Conservation (phyloP, 2,113 vertebrate species). For the Ictidomys tridecemlineatus region DNA sequence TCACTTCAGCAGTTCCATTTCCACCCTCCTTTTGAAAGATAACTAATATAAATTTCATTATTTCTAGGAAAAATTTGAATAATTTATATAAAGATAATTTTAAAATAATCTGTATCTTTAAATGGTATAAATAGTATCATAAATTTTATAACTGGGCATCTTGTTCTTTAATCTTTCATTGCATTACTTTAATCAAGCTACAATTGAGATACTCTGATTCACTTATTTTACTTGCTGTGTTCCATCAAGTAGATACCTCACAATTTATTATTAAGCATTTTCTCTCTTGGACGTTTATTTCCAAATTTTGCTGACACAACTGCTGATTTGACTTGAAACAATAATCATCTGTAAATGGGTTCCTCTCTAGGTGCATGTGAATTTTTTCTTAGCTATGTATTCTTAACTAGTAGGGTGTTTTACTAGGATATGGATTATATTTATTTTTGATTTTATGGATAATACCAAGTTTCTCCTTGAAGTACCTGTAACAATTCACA, state of each 20-base stretch:
- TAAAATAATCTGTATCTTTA: background rate
- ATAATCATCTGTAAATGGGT: background rate
- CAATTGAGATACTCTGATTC: background rate
- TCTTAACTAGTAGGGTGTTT: background rate
- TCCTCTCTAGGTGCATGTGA: background rate
- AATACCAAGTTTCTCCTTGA: background rate
- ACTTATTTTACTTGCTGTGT: background rate
- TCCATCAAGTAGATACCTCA: background rate
- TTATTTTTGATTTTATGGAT: slow-evolving; percentile 1
- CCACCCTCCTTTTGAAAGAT: background rate
- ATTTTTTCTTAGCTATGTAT: background rate
- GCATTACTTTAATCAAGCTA: background rate
- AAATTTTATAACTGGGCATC: background rate
- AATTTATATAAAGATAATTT: background rate
- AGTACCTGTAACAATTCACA: background rate
- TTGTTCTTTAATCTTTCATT: slow-evolving; percentile 10
- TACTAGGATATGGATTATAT: background rate
- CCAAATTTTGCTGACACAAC: background rate
- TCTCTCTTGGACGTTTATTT: background rate
- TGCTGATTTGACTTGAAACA: background rate
- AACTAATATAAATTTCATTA: background rate
- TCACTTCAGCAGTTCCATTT: background rate
- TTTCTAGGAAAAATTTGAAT: background rate
- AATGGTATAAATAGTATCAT: background rate
- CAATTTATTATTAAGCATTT: background rate